Percentiles rank a stretch among this genome's conserved stretches.
These are phyloP conservation scores for Tridacna gigas DNA, from an alignment of 2,888 invertebrate genomes.

Conservation along the genomic window DNA sequence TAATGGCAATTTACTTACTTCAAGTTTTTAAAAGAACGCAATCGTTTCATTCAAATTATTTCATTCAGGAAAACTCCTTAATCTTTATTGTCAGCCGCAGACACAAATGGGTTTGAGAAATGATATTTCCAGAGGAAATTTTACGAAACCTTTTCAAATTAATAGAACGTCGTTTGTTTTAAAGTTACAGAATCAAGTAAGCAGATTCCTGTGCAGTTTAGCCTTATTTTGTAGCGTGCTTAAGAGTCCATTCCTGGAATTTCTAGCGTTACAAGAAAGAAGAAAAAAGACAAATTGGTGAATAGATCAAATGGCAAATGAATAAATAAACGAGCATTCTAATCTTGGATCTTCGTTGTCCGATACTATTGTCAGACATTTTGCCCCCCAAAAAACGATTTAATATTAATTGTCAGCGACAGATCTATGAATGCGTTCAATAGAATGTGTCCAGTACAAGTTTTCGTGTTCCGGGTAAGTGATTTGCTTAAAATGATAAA, in stretches of 20 bases:
- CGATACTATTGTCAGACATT: too few species aligned
- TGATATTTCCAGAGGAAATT: neutral
- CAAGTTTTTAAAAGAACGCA: slow-evolving; percentile 5
- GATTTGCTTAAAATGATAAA: too few species aligned
- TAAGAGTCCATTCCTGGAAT: neutral
- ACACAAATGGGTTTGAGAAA: neutral
- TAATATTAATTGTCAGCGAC: too few species aligned
- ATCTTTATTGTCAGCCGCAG: slow-evolving; percentile 3
- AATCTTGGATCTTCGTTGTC: too few species aligned
- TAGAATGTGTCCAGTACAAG: too few species aligned
- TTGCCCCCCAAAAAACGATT: too few species aligned
- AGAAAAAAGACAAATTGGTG: neutral
- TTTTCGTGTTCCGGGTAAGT: too few species aligned
- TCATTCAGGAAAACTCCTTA: neutral
- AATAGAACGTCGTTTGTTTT: neutral
- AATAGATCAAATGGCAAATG: too few species aligned
- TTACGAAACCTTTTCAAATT: neutral
- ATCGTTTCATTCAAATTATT: slow-evolving; percentile 7
- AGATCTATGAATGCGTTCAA: too few species aligned
- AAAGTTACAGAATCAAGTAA: too few species aligned
- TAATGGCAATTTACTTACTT: slow-evolving; percentile 22
- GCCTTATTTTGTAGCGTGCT: neutral
- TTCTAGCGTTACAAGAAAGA: neutral
- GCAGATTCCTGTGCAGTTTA: neutral
- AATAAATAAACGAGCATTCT: too few species aligned